Conservation (phyloP, 1,140 invertebrate species). For the Vanessa atalanta region DNA sequence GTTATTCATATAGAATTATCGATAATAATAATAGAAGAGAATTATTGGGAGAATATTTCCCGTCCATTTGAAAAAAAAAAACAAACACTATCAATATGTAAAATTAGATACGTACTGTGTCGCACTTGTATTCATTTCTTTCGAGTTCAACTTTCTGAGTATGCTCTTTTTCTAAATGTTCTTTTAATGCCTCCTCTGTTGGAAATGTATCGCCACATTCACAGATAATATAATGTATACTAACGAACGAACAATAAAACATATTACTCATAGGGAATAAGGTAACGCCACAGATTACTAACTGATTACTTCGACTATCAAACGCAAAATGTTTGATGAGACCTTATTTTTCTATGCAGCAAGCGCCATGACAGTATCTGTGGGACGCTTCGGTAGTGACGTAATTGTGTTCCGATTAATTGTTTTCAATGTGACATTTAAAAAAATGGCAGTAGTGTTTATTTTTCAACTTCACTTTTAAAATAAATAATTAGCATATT, state of each 20-base stretch:
- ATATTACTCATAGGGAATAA: conserved; percentile 46
- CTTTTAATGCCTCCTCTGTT: conserved; percentile 57
- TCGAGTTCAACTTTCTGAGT: conserved; percentile 40
- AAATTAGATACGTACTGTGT: conserved; percentile 45
- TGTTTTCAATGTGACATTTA: neutral
- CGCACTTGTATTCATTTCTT: conserved; percentile 53
- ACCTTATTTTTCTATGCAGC: conserved; percentile 39
- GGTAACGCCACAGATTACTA: conserved; percentile 45
- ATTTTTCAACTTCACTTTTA: too few species aligned
- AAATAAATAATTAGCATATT: too few species aligned
- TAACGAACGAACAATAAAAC: conserved; percentile 72
- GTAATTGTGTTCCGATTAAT: neutral
- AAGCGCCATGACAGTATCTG: conserved; percentile 48
- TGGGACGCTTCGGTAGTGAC: conserved; percentile 25
- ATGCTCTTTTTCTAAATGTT: conserved; percentile 62
- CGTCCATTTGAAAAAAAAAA: neutral
- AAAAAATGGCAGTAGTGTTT: too few species aligned
- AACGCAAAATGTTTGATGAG: conserved; percentile 30
- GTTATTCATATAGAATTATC: too few species aligned
- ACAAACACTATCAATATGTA: conserved; percentile 2
- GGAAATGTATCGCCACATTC: conserved; percentile 71
- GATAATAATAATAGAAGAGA: too few species aligned
- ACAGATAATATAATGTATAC: conserved; percentile 73
- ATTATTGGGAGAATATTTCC: neutral
- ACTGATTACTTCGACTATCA: conserved; percentile 33